Percentiles rank a stretch among this genome's conserved stretches.
phyloP scores from a whole-genome alignment of 2,888 invertebrate genomes.

The Galeruca laticollis region DNA sequence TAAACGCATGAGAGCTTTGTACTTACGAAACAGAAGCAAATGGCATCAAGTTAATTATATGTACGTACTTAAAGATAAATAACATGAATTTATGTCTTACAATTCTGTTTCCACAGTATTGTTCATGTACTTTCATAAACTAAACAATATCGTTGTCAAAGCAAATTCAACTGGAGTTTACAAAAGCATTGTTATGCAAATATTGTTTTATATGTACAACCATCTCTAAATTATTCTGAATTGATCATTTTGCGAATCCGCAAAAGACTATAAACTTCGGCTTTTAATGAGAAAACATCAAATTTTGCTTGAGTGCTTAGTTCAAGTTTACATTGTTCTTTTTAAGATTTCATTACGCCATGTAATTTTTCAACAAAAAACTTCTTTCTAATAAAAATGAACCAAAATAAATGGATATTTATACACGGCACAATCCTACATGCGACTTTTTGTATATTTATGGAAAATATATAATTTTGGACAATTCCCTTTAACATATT shows the following conservation, averaged over 20 bases:
- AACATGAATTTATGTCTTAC: background rate
- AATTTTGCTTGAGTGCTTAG: too few relatives aligned
- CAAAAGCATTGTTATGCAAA: slow-evolving; percentile 55
- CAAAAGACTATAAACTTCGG: background rate
- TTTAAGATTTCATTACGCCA: too few relatives aligned
- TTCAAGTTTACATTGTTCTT: too few relatives aligned
- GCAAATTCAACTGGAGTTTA: slow-evolving; percentile 50
- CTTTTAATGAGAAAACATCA: too few relatives aligned
- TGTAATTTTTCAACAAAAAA: too few relatives aligned
- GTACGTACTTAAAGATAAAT: background rate
- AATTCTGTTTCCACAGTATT: background rate
- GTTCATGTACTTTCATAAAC: slow-evolving; percentile 50
- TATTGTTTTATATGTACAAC: slow-evolving; percentile 37
- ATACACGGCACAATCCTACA: too few relatives aligned
- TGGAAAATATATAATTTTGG: background rate
- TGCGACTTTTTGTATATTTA: too few relatives aligned
- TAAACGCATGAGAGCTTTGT: too few relatives aligned
- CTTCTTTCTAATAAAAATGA: too few relatives aligned
- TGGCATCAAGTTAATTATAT: background rate
- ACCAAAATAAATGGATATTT: too few relatives aligned
- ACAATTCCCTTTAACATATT: background rate
- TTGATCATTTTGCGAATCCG: slow-evolving; percentile 23
- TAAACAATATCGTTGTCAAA: slow-evolving; percentile 53
- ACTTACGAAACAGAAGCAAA: too few relatives aligned
- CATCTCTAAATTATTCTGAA: slow-evolving; percentile 25